Evolutionary conservation across 2,113 vertebrate species (phyloP), one percentile per base, ranked within the genome.

Genomic region (Pleuronectes platessa): DNA sequence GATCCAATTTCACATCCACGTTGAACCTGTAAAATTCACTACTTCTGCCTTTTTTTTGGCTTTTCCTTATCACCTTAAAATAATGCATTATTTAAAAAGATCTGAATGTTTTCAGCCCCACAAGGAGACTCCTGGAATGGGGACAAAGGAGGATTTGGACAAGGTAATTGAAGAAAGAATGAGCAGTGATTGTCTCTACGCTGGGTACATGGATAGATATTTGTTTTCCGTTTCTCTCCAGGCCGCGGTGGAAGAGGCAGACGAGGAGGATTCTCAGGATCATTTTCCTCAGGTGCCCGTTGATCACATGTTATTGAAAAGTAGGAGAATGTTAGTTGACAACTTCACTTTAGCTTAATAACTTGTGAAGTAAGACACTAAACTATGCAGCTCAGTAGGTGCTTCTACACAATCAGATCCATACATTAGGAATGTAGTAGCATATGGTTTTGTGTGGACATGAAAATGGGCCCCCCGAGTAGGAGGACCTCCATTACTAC

Each of bases 241-340:
- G 88, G 88, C 59, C 5, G 49, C 4, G 85, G 88, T 17, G 78
- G 82, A 20, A 49, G 88, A 80, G 80, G 83, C 60, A 69, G 84
- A 61, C 27, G 59, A 68, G 79, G 68, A 69, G 90, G 86, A 63
- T 91, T 90, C 65, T 73, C 68, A 62, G 76, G 76, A 21, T 54
- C 55, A 0, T 86, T 65, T n/a, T 70, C 23, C 42, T 71, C 90
- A 88, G 90, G 90, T 91, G 6, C 0, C 0, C 14, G 1, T 20
- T 24, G 8, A 26, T 66, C 18, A 37, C 0, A 10, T 9, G 15
- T 35, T 24, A 13, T 12, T 31, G 17, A 27, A 4, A 51, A 26
- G 11, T n/a, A 61, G 9, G 3, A 15, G 18, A 54, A 53, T 40
- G 1, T 13, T 55, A 12, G 18, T 27, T 27, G 18, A 56, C 23